Evolutionary conservation across 2,113 vertebrate species (phyloP).

Genomic region (Capreolus pygargus): DNA sequence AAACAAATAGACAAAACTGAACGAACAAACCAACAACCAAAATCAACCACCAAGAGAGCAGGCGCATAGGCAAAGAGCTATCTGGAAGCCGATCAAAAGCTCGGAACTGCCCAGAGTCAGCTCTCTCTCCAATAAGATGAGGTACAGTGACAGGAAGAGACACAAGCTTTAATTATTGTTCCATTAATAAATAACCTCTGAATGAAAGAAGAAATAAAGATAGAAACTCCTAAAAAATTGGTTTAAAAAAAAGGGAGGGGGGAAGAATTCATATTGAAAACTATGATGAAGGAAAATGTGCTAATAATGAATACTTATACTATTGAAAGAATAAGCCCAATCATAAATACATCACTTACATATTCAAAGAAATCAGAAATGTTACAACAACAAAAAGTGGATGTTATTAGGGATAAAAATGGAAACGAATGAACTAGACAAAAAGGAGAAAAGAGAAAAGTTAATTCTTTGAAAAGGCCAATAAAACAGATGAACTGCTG

Average conservation of each 20-base stretch:
- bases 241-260: neutral
- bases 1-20: neutral
- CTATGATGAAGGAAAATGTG: accelerated
- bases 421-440: neutral
- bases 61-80: accelerated
- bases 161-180: accelerated
- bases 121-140: neutral
- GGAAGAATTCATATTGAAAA: neutral
- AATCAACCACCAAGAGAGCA: neutral
- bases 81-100: accelerated
- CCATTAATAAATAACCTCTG: neutral
- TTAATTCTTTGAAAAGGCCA: neutral
- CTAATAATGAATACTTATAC: accelerated
- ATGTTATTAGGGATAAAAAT: accelerated
- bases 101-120: accelerated
- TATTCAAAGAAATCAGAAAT: neutral
- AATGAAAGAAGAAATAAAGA: neutral
- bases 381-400: no score
- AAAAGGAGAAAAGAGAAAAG: neutral
- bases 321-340: neutral
- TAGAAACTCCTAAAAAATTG: neutral
- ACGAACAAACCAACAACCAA: neutral
- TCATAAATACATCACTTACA: accelerated
- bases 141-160: accelerated
- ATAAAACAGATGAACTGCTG: neutral